These are phyloP conservation scores for Ptychadena robeensis DNA, from an alignment of 2,797 vertebrate genomes.

Conservation along the genomic window DNA sequence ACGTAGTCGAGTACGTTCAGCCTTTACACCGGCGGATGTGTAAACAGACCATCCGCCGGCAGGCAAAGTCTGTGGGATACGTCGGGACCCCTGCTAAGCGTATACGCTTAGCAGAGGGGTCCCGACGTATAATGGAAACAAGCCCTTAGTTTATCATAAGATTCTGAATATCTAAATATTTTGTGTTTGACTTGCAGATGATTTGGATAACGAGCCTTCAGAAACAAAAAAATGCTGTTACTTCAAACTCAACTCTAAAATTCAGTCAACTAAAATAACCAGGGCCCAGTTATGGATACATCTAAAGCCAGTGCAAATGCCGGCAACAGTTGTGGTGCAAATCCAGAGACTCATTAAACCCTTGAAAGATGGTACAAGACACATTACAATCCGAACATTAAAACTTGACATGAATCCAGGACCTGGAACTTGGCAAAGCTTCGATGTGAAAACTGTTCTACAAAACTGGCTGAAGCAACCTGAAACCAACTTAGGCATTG, in stretches of 20 bases:
- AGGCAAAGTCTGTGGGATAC: no score
- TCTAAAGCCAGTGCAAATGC: slow-evolving; percentile 84
- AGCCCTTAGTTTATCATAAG: background rate
- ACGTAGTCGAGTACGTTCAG: no score
- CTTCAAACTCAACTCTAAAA: slow-evolving; percentile 92
- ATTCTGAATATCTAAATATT: background rate
- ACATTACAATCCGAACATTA: slow-evolving; percentile 92
- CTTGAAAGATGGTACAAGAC: slow-evolving; percentile 86
- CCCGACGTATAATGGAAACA: no score
- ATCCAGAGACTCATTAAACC: slow-evolving; percentile 94
- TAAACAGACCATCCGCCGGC: no score
- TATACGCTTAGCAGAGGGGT: no score
- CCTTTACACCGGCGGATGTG: no score
- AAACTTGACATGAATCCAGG: slow-evolving; percentile 94
- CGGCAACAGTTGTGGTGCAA: slow-evolving; percentile 93
- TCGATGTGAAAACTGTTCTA: slow-evolving; percentile 96
- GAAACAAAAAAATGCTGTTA: slow-evolving; percentile 93
- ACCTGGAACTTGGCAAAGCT: slow-evolving; percentile 93
- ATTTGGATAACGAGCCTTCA: slow-evolving; percentile 83
- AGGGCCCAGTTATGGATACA: slow-evolving; percentile 96
- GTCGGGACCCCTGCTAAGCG: no score
- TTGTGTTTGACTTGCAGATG: slow-evolving; percentile 77
- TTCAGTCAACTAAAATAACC: slow-evolving; percentile 89
- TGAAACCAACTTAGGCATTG: slow-evolving; percentile 97
- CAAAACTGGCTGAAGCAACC: slow-evolving; percentile 96